Conservation (phyloP, 2,113 vertebrate genomes). For the Isichthys henryi region DNA sequence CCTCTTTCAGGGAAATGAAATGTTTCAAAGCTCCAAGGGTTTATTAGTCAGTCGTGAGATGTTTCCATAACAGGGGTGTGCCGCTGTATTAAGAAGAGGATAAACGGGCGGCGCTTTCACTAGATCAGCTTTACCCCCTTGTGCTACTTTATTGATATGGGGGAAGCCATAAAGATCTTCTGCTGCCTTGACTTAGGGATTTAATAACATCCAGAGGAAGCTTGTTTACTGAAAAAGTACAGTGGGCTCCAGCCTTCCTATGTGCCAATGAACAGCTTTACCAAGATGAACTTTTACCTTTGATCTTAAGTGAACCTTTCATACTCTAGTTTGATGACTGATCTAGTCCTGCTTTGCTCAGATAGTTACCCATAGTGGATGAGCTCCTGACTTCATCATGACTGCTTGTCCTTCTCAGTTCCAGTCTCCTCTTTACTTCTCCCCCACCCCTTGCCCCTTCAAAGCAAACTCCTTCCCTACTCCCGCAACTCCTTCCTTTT, state of each 20-base stretch:
- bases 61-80: not conserved
- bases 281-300: not conserved
- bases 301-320: not conserved
- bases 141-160: constrained; percentile 26
- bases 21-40: not conserved
- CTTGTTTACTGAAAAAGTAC: constrained; percentile 45
- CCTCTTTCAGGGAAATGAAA: not conserved
- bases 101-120: not conserved
- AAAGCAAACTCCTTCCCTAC: not conserved
- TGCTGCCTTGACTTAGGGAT: constrained; percentile 30
- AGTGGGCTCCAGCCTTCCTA: constrained; percentile 29
- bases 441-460: not conserved
- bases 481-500: not conserved
- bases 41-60: not conserved
- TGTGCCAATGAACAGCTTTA: not conserved
- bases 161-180: constrained; percentile 45
- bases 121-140: not conserved
- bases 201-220: constrained; percentile 49
- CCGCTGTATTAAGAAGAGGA: not conserved
- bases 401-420: not conserved
- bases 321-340: not conserved
- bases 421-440: not conserved
- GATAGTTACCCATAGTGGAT: constrained; percentile 22
- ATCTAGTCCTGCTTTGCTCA: not conserved
- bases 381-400: not conserved